phyloP scores from a whole-genome alignment of 2,113 vertebrate genomes.

The Furnarius figulus region DNA sequence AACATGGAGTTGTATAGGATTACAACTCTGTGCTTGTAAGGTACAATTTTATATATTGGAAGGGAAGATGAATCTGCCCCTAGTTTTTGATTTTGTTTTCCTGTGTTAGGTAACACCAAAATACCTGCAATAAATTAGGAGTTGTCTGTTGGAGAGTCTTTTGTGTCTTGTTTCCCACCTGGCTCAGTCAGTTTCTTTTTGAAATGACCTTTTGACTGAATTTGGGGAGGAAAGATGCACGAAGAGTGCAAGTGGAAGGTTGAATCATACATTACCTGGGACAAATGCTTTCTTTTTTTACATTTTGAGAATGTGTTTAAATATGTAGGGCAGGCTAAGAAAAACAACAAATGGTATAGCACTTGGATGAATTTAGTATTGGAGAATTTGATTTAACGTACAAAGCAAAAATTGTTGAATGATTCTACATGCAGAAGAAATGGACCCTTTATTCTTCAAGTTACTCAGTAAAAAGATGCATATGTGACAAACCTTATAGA shows the following conservation, averaged over 20 bases:
- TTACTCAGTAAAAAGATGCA: slow-evolving; percentile 14
- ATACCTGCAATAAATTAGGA: background rate
- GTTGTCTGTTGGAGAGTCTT: background rate
- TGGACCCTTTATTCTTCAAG: background rate
- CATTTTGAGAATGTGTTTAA: background rate
- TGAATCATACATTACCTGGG: background rate
- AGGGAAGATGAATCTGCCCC: background rate
- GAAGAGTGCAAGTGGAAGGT: background rate
- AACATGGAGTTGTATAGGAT: background rate
- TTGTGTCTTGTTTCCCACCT: background rate
- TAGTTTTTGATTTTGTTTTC: background rate
- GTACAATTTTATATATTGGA: background rate
- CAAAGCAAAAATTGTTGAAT: background rate
- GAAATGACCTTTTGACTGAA: background rate
- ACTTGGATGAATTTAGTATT: background rate
- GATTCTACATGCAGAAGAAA: background rate
- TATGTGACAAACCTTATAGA: slow-evolving; percentile 14
- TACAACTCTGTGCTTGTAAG: background rate
- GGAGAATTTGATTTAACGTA: background rate
- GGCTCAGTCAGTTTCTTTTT: background rate
- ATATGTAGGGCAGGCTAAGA: background rate
- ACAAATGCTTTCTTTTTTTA: background rate
- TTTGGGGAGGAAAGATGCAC: background rate
- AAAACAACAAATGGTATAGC: background rate
- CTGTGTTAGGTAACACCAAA: background rate